Evolutionary conservation across 2,113 vertebrate genomes (phyloP).

Genomic region (Sorex araneus): DNA sequence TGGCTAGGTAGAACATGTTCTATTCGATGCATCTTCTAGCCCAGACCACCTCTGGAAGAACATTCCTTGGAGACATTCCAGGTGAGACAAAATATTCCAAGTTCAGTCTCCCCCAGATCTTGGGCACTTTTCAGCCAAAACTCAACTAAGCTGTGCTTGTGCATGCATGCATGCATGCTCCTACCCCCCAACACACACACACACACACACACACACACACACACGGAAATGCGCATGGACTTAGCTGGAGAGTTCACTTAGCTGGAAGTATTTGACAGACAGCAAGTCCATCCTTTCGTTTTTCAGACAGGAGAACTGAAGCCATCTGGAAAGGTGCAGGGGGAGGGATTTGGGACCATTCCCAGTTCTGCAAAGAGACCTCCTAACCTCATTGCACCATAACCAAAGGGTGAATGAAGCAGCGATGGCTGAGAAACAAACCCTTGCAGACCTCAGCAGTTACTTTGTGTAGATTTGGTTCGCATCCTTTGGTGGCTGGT

Average conservation of each 20-base stretch:
- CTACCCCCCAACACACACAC: too few relatives aligned
- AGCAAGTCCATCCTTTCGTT: neutral
- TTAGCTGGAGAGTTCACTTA: neutral
- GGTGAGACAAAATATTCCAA: neutral
- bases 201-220: too few relatives aligned
- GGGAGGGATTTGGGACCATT: neutral
- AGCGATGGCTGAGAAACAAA: neutral
- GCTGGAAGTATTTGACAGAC: neutral
- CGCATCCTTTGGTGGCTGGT: neutral
- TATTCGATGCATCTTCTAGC: neutral
- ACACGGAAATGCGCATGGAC: neutral
- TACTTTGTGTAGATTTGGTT: constrained; percentile 43
- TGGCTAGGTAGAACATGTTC: neutral
- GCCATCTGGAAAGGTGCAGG: fast-evolving
- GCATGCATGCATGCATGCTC: too few relatives aligned
- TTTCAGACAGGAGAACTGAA: constrained; percentile 34
- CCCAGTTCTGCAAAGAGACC: constrained; percentile 3
- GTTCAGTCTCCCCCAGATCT: neutral
- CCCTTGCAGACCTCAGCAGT: neutral
- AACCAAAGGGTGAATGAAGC: constrained; percentile 25
- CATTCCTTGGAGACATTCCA: neutral
- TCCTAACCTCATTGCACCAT: neutral
- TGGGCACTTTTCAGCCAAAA: neutral
- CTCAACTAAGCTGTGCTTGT: neutral
- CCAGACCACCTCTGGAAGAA: neutral